Conservation (phyloP, 2,888 invertebrate species). For the Asteroscopus sphinx region DNA sequence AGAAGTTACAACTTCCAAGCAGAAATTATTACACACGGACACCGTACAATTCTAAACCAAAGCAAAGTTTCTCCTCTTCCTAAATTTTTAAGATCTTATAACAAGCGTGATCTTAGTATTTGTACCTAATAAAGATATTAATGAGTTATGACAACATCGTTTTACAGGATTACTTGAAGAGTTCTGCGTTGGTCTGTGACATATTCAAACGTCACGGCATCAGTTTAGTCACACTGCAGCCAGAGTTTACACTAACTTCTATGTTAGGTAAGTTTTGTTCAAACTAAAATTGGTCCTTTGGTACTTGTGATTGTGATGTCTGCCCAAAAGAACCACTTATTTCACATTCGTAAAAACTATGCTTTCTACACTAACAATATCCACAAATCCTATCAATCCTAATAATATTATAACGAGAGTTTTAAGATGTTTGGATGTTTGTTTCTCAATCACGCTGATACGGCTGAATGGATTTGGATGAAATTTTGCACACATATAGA, state of each 20-base stretch:
- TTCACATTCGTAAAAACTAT: background rate
- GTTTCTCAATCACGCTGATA: no score
- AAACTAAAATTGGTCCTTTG: background rate
- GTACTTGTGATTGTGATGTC: background rate
- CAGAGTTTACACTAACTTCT: slow-evolving; percentile 91
- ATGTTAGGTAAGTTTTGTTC: slow-evolving; percentile 67
- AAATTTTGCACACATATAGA: no score
- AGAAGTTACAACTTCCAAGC: no score
- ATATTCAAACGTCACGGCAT: slow-evolving; percentile 95
- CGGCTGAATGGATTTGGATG: no score
- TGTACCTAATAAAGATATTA: background rate
- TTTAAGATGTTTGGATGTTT: no score
- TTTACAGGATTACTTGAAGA: slow-evolving; percentile 79
- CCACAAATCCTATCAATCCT: no score
- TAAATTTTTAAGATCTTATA: slow-evolving; percentile 10
- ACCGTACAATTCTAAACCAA: no score
- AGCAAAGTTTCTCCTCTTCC: slow-evolving; percentile 7
- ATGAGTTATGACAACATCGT: no score
- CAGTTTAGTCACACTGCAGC: slow-evolving; percentile 95
- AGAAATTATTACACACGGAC: no score
- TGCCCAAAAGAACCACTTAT: background rate
- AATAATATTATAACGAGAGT: no score
- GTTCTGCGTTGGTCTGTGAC: slow-evolving; percentile 90
- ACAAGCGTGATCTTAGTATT: background rate
- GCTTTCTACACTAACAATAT: no score